phyloP scores from a whole-genome alignment of 2,888 invertebrate genomes.

The Scaptodrosophila latifasciaeformis region DNA sequence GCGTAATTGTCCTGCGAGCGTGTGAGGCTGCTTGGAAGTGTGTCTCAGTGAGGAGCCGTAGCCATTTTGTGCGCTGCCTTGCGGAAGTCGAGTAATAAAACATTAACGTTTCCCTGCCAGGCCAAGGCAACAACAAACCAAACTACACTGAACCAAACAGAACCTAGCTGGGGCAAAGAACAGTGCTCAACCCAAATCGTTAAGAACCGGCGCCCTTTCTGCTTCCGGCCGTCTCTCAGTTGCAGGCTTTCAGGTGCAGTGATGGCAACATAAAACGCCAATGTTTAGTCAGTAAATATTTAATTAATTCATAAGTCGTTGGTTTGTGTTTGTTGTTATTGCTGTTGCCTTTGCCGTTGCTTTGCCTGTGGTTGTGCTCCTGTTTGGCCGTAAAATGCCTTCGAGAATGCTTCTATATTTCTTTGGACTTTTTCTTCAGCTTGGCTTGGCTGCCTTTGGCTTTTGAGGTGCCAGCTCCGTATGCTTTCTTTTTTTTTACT shows the following conservation, averaged over 20 bases:
- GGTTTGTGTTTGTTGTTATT: slow-evolving; percentile 12
- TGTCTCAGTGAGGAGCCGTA: slow-evolving; percentile 3
- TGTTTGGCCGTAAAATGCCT: slow-evolving; percentile 31
- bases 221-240: slow-evolving; percentile 6
- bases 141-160: neutral
- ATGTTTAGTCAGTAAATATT: slow-evolving; percentile 59
- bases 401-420: slow-evolving; percentile 20
- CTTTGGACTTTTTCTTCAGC: neutral
- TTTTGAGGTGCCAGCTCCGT: slow-evolving; percentile 13
- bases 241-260: slow-evolving; percentile 15
- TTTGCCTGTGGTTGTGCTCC: neutral
- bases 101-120: slow-evolving; percentile 63
- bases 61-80: slow-evolving; percentile 28
- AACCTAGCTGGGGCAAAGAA: no score
- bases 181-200: no score
- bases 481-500: slow-evolving; percentile 7
- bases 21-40: slow-evolving; percentile 8
- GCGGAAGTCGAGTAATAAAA: slow-evolving; percentile 68
- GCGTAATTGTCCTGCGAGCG: slow-evolving; percentile 11
- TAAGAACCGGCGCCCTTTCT: no score
- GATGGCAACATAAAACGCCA: slow-evolving; percentile 42
- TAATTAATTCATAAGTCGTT: slow-evolving; percentile 62
- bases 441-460: neutral
- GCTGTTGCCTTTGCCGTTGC: slow-evolving; percentile 17
- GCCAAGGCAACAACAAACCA: slow-evolving; percentile 12